Evolutionary conservation across 1,140 invertebrate species (phyloP), one percentile per base, ranked within the genome.

Genomic region (Drosophila burlai): DNA sequence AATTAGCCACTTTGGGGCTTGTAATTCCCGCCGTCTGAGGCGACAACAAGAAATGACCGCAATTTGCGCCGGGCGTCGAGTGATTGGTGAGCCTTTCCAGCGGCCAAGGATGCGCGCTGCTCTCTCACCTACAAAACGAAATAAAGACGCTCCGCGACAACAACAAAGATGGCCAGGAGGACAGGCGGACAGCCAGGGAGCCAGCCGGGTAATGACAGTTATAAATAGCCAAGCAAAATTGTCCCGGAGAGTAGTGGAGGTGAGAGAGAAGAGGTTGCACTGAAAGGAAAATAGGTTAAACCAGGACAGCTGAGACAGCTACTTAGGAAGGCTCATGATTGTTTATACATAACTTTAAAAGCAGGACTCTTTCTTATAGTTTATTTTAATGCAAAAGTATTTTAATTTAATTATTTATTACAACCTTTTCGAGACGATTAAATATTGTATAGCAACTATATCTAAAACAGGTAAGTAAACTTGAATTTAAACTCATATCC

Each of bases 1-100:
- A 90, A 90, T 90, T 91, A 90, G 86, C 76, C 86, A 91, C 85
- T 90, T 91, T 91, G 61, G 54, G 69, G 58, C 47, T 73, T 80
- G 76, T 78, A 78, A 66, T 80, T 80, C 76, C 46, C 65, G 77
- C 63, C 64, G 69, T 72, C 36, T 86, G 75, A 73, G 79, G 82
- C 85, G 85, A 85, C 85, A 90, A 90, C 85, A 90, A 91, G 86
- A 90, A 90, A 90, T 90, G 87, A 90, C 85, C 85, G 76, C 85
- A 90, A 90, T 90, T 90, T 90, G 85, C 81, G 80, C 50, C 71
- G 81, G 67, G 66, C 77, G 78, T 52, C 75, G 85, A 89, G 75
- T 89, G 85, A 89, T 89, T 85, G 85, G 81, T 85, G 79, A 63
- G 54, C 73, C 42, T 62, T 49, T 47, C 57, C 49, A 75, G 64